A percentile compares a stretch with the other conserved stretches of the same genome.
phyloP scores from a whole-genome alignment of 2,797 vertebrate genomes.

The Sciurus carolinensis region DNA sequence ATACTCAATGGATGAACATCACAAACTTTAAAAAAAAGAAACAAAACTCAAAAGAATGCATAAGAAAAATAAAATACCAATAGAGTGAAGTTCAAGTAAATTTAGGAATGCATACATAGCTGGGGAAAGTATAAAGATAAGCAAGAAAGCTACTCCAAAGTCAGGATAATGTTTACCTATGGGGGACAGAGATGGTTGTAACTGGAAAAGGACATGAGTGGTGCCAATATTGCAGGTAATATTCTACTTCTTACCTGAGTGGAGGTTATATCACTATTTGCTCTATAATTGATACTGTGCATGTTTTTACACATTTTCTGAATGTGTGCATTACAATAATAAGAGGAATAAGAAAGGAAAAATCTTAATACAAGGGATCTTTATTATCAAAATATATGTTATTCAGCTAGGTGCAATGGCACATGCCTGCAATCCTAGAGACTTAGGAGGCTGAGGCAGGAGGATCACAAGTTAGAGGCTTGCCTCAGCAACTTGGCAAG shows the following conservation, averaged over 20 bases:
- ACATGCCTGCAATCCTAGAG: no score
- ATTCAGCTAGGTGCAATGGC: no score
- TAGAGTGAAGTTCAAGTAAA: not conserved
- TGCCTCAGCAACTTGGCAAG: no score
- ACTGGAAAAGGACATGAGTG: not conserved
- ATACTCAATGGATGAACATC: not conserved
- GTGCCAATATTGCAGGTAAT: not conserved
- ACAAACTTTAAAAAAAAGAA: conserved; percentile 34
- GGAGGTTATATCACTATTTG: not conserved
- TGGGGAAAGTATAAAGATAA: conserved; percentile 35
- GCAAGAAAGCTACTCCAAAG: conserved; percentile 3
- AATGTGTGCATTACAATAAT: conserved; percentile 28
- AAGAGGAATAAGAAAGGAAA: not conserved
- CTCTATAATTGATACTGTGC: not conserved
- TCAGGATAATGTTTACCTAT: not conserved
- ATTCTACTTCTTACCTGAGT: conserved; percentile 37
- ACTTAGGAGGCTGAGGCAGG: no score
- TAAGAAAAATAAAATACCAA: not conserved
- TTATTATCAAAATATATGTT: not conserved
- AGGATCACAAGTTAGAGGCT: no score
- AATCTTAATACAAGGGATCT: not conserved
- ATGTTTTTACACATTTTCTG: not conserved
- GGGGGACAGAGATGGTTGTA: no score
- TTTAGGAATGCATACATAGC: not conserved
- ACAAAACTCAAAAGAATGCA: not conserved